phyloP scores from a whole-genome alignment of 2,888 invertebrate genomes.

The Tanytarsus gracilentus region DNA sequence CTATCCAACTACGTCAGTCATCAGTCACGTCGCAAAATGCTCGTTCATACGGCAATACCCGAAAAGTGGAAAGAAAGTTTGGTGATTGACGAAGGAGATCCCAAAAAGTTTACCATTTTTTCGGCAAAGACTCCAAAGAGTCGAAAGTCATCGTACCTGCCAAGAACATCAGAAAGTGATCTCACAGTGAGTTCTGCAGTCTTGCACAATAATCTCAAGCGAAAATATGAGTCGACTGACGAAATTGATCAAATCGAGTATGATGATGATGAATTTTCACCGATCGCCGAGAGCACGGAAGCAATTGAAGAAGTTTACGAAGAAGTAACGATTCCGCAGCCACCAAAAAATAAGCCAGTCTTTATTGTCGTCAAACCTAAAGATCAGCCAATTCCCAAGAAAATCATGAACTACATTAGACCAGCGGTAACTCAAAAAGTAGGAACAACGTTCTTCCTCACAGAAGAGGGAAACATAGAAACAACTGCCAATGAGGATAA shows the following conservation, averaged over 20 bases:
- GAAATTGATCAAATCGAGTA: too few species aligned
- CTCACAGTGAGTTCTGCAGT: too few species aligned
- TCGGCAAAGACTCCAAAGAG: too few species aligned
- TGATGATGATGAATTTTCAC: too few species aligned
- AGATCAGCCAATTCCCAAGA: not conserved
- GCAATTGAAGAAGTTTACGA: not conserved
- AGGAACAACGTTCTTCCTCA: not conserved
- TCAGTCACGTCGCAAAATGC: slow-evolving; percentile 23
- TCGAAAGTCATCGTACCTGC: too few species aligned
- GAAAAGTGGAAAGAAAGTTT: not conserved
- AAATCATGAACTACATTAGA: not conserved
- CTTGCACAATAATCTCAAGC: too few species aligned
- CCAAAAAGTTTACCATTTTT: too few species aligned
- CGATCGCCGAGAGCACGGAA: not conserved
- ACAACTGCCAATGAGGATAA: not conserved
- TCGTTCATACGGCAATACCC: slow-evolving; percentile 20
- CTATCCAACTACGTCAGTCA: not conserved
- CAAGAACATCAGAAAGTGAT: too few species aligned
- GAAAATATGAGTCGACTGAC: too few species aligned
- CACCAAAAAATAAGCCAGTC: not conserved
- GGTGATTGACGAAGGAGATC: too few species aligned
- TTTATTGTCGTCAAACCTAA: not conserved
- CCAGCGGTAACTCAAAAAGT: not conserved
- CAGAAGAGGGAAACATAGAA: not conserved
- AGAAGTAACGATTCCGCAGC: not conserved